Base-by-base conservation (phyloP, 2,888 invertebrate species). In the Hydropsyche betteni region DNA sequence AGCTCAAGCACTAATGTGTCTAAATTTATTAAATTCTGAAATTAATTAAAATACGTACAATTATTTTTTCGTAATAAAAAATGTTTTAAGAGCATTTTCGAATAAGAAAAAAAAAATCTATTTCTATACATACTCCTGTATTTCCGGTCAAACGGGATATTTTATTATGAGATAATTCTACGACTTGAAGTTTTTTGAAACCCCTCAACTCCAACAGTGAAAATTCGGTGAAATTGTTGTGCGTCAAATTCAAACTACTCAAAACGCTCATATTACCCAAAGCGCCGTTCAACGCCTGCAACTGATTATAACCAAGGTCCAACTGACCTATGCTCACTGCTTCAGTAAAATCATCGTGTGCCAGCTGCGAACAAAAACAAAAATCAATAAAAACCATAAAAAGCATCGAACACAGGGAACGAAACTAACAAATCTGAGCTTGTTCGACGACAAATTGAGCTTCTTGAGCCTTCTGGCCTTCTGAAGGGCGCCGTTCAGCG, bases 131-230 rank as follows among this genome's bases (percentile, higher is more conserved):
- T 85, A 91, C 91, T 83, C 91, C 90, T 82, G 91, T 90, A 76
- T 90, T 88, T 68, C 92, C 92, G 12, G 88, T 88, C 50, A 94
- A 84, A 68, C 88, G 89, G 70, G 86, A 88, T 74, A 95, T 94
- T 82, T 88, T 89, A 83, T 95, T 95, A 82, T 91, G 89, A 2
- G 94, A 94, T 34, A 95, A 86, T 84, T 94, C 94, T 74, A 95
- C 89, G 14, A 90, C 88, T 69, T 89, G 89, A n/a, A 95, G 84
- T 79, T 89, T 89, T 79, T 90, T 89, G 76, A 95, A 84, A 0
- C 94, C 94, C 75, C 91, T 91, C 68, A 95, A 90, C 83, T 95
- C 93, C 83, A 92, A 91, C 81, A 95, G 89, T 0, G 94, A 94
- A 85, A 95, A 95, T 81, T 94, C 93, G 0, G 89, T 87, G 75